Conservation (phyloP, 2,113 vertebrate genomes). For the Chloebia gouldiae region DNA sequence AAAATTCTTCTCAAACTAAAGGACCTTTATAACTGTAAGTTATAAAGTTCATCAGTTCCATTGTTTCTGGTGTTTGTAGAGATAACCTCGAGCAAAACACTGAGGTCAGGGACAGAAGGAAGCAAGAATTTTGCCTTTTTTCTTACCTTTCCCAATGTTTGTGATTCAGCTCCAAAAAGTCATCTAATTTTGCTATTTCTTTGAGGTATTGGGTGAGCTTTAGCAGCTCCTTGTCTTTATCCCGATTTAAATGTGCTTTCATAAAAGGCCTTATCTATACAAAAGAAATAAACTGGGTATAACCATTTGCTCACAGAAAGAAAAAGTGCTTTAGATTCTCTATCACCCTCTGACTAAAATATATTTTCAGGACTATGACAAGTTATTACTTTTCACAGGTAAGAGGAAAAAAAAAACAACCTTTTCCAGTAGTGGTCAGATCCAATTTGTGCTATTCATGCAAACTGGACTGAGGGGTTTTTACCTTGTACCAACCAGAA, state of each 20-base stretch:
- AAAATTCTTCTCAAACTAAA: neutral
- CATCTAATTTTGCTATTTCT: conserved; percentile 95
- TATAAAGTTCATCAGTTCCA: neutral
- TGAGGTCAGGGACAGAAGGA: neutral
- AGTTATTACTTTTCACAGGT: neutral
- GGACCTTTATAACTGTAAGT: neutral
- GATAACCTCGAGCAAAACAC: neutral
- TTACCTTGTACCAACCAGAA: neutral
- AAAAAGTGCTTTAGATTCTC: neutral
- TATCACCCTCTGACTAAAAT: neutral
- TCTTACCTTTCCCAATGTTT: conserved; percentile 98
- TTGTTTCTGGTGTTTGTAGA: neutral
- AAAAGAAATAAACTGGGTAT: conserved; percentile 19
- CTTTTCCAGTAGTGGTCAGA: neutral
- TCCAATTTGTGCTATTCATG: neutral
- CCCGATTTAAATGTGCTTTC: conserved; percentile 97
- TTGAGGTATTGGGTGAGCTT: conserved; percentile 98
- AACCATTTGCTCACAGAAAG: neutral
- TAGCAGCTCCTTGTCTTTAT: conserved; percentile 95
- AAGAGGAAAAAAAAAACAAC: neutral
- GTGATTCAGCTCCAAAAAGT: conserved; percentile 94
- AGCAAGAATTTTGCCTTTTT: neutral
- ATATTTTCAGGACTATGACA: neutral
- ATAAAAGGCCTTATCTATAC: conserved; percentile 94
- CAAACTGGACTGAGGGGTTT: neutral